phyloP scores from a whole-genome alignment of 2,888 invertebrate species.

The Stenchaetothrips biformis region DNA sequence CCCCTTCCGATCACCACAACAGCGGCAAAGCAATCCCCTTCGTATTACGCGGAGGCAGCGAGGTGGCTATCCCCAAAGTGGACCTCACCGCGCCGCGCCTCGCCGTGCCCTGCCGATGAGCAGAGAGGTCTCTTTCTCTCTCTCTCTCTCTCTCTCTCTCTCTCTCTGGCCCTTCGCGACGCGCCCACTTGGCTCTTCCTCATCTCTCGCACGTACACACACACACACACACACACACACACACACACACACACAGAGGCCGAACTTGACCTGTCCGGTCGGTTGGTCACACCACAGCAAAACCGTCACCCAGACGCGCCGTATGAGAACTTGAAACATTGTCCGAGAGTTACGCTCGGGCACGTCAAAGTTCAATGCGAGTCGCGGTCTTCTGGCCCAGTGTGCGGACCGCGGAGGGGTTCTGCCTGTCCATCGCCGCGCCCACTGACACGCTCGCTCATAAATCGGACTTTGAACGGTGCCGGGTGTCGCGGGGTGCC shows the following conservation, averaged over 20 bases:
- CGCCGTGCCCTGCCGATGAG: background rate
- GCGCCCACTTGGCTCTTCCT: too few relatives aligned
- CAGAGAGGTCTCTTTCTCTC: background rate
- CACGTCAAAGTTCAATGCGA: background rate
- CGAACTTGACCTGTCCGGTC: too few relatives aligned
- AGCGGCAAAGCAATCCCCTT: background rate
- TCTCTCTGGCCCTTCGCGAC: too few relatives aligned
- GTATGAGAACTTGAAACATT: too few relatives aligned
- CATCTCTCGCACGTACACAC: too few relatives aligned
- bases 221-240: too few relatives aligned
- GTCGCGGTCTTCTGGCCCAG: background rate
- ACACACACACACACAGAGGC: too few relatives aligned
- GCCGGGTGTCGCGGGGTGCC: background rate
- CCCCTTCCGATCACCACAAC: background rate
- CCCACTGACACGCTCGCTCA: background rate
- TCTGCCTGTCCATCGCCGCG: background rate
- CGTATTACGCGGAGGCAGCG: background rate
- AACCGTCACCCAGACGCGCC: too few relatives aligned
- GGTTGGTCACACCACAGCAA: too few relatives aligned
- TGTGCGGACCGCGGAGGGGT: background rate
- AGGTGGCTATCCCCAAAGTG: background rate
- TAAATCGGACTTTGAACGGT: conserved; percentile 10
- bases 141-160: too few relatives aligned
- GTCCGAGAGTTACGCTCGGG: background rate
- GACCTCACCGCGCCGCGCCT: background rate